phyloP scores from a whole-genome alignment of 2,113 vertebrate genomes.

The Trinectes maculatus region DNA sequence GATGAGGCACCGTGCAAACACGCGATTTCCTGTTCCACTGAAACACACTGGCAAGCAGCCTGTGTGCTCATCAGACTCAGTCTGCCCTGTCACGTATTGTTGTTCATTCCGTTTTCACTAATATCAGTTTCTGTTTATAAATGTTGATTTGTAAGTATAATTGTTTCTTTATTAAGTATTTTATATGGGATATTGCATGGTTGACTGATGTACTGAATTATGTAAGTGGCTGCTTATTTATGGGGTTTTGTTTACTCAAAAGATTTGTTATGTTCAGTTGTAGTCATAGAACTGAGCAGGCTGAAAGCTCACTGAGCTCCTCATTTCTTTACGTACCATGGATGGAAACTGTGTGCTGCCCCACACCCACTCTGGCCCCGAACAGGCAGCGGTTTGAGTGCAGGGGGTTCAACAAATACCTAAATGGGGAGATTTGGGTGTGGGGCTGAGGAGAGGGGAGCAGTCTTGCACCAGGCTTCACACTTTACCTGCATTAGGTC shows the following conservation, averaged over 20 bases:
- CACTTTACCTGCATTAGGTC: slow-evolving; percentile 64
- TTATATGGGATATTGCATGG: neutral
- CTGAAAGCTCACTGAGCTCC: slow-evolving; percentile 25
- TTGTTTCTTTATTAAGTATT: neutral
- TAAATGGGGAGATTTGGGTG: slow-evolving; percentile 43
- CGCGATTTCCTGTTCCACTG: slow-evolving; percentile 35
- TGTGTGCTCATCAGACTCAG: neutral
- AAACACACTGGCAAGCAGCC: slow-evolving; percentile 16
- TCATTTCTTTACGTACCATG: slow-evolving; percentile 47
- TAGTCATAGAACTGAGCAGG: slow-evolving; percentile 18
- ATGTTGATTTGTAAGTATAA: slow-evolving; percentile 6
- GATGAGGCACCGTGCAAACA: slow-evolving; percentile 51
- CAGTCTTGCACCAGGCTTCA: slow-evolving; percentile 21
- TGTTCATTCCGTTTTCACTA: slow-evolving; percentile 7
- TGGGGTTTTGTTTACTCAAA: neutral
- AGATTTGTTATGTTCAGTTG: slow-evolving; percentile 1
- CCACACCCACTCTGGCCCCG: slow-evolving; percentile 37
- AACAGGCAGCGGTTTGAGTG: slow-evolving; percentile 45
- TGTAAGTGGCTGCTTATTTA: neutral
- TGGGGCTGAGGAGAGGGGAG: slow-evolving; percentile 41
- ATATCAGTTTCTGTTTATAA: slow-evolving; percentile 8
- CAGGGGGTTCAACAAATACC: slow-evolving; percentile 65
- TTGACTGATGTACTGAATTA: neutral
- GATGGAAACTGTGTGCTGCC: slow-evolving; percentile 51
- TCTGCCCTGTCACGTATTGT: neutral